phyloP scores from a whole-genome alignment of 2,888 invertebrate species.

The Itoplectis maculator region DNA sequence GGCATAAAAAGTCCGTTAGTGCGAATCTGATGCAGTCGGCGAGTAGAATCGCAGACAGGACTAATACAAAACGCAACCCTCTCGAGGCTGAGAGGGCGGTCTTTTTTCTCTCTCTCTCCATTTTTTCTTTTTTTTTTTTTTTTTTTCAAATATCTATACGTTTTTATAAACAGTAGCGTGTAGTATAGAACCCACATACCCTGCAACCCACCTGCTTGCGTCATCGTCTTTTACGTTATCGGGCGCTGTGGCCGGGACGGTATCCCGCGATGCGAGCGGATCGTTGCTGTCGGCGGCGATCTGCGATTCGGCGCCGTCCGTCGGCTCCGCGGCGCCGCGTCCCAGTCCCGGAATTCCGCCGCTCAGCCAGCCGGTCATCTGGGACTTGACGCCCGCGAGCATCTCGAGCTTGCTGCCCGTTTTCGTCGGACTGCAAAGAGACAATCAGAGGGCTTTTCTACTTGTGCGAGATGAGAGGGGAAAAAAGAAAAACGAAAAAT shows the following conservation, averaged over 20 bases:
- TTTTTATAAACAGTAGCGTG: slow-evolving; percentile 69
- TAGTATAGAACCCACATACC: slow-evolving; percentile 77
- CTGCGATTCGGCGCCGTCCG: slow-evolving; percentile 85
- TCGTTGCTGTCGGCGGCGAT: slow-evolving; percentile 83
- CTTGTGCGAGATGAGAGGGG: slow-evolving; percentile 22
- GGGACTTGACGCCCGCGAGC: slow-evolving; percentile 94
- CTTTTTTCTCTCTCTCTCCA: slow-evolving; percentile 24
- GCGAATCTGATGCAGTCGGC: slow-evolving; percentile 31
- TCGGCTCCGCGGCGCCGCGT: slow-evolving; percentile 81
- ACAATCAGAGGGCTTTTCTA: slow-evolving; percentile 21
- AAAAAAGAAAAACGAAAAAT: too few species aligned
- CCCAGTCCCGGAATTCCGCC: slow-evolving; percentile 91
- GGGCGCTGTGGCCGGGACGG: slow-evolving; percentile 83
- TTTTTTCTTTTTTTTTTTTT: slow-evolving; percentile 31
- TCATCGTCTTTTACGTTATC: slow-evolving; percentile 90
- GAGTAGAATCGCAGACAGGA: slow-evolving; percentile 49
- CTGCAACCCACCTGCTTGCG: slow-evolving; percentile 87
- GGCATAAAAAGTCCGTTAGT: slow-evolving; percentile 32
- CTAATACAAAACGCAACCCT: slow-evolving; percentile 32
- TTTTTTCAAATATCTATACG: background rate
- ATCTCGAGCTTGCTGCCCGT: slow-evolving; percentile 90
- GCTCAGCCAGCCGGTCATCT: slow-evolving; percentile 93
- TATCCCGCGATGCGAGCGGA: slow-evolving; percentile 76
- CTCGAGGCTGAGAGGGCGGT: background rate
- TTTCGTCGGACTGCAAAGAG: slow-evolving; percentile 89